These are phyloP conservation scores for Melitaea athalia DNA, from an alignment of 2,888 invertebrate genomes.

Conservation along the genomic window DNA sequence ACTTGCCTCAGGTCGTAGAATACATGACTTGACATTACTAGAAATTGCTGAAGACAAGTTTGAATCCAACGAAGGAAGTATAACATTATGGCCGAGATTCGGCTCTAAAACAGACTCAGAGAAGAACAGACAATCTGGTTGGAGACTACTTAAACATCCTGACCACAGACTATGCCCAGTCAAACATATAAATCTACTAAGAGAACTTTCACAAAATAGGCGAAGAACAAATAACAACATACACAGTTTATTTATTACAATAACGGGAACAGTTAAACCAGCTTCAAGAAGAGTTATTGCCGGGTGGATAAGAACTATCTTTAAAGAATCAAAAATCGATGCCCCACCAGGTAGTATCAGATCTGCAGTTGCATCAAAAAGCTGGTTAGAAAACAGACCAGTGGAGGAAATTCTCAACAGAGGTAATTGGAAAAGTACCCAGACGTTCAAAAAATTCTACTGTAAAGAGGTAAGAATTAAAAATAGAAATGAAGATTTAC, in stretches of 20 bases:
- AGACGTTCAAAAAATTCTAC: slow-evolving; percentile 30
- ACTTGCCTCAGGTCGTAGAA: too few relatives aligned
- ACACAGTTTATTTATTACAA: not conserved
- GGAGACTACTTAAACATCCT: not conserved
- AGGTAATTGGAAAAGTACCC: slow-evolving; percentile 27
- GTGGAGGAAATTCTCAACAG: slow-evolving; percentile 6
- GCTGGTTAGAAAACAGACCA: too few relatives aligned
- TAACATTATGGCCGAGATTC: not conserved
- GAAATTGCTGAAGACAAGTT: not conserved
- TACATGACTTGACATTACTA: too few relatives aligned
- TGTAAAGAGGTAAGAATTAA: slow-evolving; percentile 5
- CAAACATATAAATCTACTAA: not conserved
- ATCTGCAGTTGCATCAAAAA: too few relatives aligned
- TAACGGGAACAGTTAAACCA: not conserved
- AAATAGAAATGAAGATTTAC: not conserved
- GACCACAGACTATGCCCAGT: not conserved
- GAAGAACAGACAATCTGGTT: not conserved
- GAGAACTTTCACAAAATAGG: not conserved
- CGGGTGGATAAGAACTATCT: not conserved
- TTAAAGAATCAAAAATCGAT: not conserved
- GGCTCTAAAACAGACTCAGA: not conserved
- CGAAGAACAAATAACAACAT: not conserved
- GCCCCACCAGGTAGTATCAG: not conserved
- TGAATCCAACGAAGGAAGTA: not conserved
- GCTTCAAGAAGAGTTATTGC: not conserved